Conservation (phyloP, 1,140 invertebrate genomes). For the Nasonia giraulti region DNA sequence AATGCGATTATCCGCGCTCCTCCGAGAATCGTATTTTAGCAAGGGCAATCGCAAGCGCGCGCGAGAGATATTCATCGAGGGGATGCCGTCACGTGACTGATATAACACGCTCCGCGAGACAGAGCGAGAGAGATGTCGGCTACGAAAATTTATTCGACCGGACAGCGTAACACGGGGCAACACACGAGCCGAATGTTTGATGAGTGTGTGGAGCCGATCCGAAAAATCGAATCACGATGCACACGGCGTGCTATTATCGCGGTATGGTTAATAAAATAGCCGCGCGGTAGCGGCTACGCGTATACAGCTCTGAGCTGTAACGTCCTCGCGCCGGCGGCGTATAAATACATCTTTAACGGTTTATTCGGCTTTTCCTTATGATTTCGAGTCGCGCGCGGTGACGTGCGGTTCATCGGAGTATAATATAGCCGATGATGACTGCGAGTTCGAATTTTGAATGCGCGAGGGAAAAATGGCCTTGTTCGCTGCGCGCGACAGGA, state of each 20-base stretch:
- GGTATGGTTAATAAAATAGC: constrained; percentile 26
- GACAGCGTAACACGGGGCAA: constrained; percentile 2
- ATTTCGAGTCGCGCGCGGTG: too few species aligned
- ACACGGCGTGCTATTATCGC: constrained; percentile 13
- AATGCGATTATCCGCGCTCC: constrained; percentile 2
- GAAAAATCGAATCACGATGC: constrained; percentile 41
- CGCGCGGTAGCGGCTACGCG: background rate
- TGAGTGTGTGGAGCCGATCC: background rate
- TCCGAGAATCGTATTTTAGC: background rate
- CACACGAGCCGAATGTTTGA: constrained; percentile 37
- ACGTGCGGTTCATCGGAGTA: too few species aligned
- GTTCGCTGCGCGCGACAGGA: too few species aligned
- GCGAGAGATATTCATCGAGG: constrained; percentile 18
- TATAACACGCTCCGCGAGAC: constrained; percentile 6
- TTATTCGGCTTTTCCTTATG: too few species aligned
- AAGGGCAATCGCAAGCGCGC: constrained; percentile 35
- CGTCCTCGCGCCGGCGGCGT: background rate
- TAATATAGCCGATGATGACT: too few species aligned
- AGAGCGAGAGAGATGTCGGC: background rate
- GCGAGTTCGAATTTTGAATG: too few species aligned
- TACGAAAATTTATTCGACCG: background rate
- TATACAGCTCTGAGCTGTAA: constrained; percentile 1
- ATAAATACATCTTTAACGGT: too few species aligned
- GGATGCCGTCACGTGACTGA: constrained; percentile 32
- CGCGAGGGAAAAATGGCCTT: too few species aligned